Evolutionary conservation across 2,888 invertebrate genomes (phyloP), one percentile per base, ranked within the genome.

Genomic region (Troilus luridus): DNA sequence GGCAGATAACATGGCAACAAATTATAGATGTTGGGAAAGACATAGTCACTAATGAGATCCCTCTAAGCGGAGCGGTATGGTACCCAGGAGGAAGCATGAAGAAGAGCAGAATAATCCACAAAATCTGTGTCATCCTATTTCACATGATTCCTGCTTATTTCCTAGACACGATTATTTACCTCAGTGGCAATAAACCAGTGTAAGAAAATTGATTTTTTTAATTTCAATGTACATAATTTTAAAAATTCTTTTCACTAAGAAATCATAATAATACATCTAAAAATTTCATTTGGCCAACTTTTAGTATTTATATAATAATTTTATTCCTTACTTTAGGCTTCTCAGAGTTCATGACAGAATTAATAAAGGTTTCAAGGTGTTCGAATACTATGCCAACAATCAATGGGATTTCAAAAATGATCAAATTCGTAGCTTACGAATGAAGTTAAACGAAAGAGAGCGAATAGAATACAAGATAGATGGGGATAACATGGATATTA

Each of bases 61-160:
- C 98, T 0, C 95, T 98, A n/a, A 98, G 98, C 93, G 97, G 97
- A 8, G 97, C 98, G 0, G 96, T 96, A 93, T 97, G 98, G 97
- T 96, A 97, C 94, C 98, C 98, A 0, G 97, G 98, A 6, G 98
- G 98, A 7, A 97, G 97, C 0, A 97, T 98, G 97, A 98, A 98
- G 94, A 96, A 96, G 92, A 97, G 96, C 88, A 96, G 97, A 67
- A 94, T 97, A 8, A 93, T 97, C 91, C 98, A 99, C 94, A 97
- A 97, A 93, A 95, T 98, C 92, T 98, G 97, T 94, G 96, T 97
- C 92, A 94, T 98, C 91, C 95, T 99, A 91, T 98, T 98, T 94
- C 99, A 99, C 94, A 96, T 97, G 95, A 94, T 98, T 88, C 99
- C 99, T 0, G 99, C 99, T 0, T 95, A 98, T 91, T 94, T 98